Base-by-base conservation (phyloP, 1,140 invertebrate genomes). In the Pinna nobilis region DNA sequence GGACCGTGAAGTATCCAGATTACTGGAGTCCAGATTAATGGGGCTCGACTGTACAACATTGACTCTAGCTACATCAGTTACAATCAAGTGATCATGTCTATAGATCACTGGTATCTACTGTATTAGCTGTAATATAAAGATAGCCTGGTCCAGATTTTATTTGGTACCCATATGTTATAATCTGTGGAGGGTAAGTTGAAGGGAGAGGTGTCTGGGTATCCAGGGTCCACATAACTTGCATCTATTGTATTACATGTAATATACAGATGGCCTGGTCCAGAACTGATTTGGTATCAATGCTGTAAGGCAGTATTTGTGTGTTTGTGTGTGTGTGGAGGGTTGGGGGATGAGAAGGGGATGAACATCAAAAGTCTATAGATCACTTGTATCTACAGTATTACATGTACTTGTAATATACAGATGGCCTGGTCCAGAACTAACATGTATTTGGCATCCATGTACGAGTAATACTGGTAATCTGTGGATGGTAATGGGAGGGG, bases 401-500 rank as follows among this genome's bases (percentile, higher is more conserved):
- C n/a, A 9, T 44, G 9, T 44, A 44, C 95, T 91, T 98, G 97
- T 77, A 98, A 88, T 75, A 99, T 96, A 81, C 98, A 92, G 20
- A 99, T 94, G 32, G 96, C 93, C 87, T 99, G 97, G 90, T 99
- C 98, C 23, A 99, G 90, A 1, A 99, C 96, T 20, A 95, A 97
- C 90, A 99, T 99, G 1, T 96, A 92, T 90, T 99, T 98, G 0
- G 98, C 98, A 49, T 93, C 90, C n/a, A n/a, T n/a, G n/a, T n/a
- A n/a, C n/a, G n/a, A n/a, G n/a, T n/a, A n/a, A 86, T 90, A 95
- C 50, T 93, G 90, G 88, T 99, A 99, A 90, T 99, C 98, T 6
- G 96, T 92, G 82, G 94, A 95, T 0, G 97, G 97, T 37, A 99
- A 87, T 47, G 91, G 88, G 7, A 95, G 81, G 90, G 1, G 98